phyloP scores from a whole-genome alignment of 2,113 vertebrate genomes.

The Pygoscelis adeliae region DNA sequence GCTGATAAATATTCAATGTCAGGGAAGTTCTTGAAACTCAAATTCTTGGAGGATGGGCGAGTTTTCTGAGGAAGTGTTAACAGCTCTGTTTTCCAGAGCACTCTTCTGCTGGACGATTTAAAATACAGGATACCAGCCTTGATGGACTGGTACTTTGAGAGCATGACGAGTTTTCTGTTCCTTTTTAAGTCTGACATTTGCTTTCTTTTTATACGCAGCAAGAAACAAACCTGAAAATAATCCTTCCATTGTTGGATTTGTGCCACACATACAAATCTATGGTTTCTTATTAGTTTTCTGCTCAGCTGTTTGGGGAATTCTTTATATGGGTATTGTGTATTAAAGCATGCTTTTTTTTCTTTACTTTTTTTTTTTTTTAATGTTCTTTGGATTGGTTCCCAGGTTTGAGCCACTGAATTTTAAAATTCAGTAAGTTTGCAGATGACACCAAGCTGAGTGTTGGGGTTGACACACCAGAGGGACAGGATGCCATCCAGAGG shows the following conservation, averaged over 20 bases:
- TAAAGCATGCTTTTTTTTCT: background rate
- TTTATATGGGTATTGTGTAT: background rate
- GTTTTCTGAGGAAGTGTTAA: background rate
- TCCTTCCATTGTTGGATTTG: background rate
- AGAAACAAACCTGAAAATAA: background rate
- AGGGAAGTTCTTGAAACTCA: background rate
- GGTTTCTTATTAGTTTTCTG: background rate
- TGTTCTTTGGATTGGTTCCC: background rate
- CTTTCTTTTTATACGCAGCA: background rate
- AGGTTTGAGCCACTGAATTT: background rate
- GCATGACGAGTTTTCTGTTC: background rate
- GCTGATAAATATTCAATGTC: background rate
- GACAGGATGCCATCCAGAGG: too few species aligned
- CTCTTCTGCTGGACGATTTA: background rate
- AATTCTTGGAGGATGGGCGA: fast-evolving
- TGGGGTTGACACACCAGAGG: too few species aligned
- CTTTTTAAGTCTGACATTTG: background rate
- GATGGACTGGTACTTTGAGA: background rate
- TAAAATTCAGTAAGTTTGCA: background rate
- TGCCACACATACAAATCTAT: background rate
- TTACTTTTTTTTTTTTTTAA: background rate
- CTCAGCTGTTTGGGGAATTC: background rate
- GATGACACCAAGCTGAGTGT: too few species aligned
- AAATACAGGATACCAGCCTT: background rate
- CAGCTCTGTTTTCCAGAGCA: background rate